Conservation (phyloP, 1,140 invertebrate genomes). For the Akabosia matsudoensis region DNA sequence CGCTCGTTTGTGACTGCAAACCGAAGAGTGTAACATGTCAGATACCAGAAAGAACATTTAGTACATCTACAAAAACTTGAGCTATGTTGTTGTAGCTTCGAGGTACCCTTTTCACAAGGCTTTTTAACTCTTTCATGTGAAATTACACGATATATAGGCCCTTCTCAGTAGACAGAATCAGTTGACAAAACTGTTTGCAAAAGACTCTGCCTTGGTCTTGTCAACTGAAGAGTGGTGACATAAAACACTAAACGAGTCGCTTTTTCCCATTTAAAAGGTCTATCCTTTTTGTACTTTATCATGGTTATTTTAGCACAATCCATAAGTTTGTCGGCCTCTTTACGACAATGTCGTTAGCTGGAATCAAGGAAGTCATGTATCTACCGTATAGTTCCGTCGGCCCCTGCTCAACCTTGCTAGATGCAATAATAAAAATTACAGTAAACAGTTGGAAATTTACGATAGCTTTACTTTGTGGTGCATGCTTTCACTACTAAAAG, state of each 20-base stretch:
- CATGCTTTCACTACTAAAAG: background rate
- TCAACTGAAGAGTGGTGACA: background rate
- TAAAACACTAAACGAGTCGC: background rate
- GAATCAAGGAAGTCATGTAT: background rate
- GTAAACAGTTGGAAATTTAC: background rate
- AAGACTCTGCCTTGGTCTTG: background rate
- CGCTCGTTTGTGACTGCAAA: too few relatives aligned
- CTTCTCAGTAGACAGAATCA: background rate
- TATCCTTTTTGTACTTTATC: background rate
- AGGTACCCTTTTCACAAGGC: too few relatives aligned
- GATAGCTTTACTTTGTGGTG: background rate
- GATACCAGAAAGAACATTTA: too few relatives aligned
- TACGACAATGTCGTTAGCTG: too few relatives aligned
- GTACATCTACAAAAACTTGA: too few relatives aligned
- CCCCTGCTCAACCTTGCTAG: background rate
- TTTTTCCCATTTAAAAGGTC: background rate
- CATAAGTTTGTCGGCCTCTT: background rate
- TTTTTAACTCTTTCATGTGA: background rate
- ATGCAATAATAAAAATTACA: constrained; percentile 1
- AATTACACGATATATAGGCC: background rate
- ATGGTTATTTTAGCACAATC: constrained; percentile 7
- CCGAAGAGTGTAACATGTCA: too few relatives aligned
- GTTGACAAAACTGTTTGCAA: background rate
- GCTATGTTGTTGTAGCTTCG: too few relatives aligned
- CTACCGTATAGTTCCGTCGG: background rate